phyloP scores from a whole-genome alignment of 2,113 vertebrate genomes.

The Canis aureus region DNA sequence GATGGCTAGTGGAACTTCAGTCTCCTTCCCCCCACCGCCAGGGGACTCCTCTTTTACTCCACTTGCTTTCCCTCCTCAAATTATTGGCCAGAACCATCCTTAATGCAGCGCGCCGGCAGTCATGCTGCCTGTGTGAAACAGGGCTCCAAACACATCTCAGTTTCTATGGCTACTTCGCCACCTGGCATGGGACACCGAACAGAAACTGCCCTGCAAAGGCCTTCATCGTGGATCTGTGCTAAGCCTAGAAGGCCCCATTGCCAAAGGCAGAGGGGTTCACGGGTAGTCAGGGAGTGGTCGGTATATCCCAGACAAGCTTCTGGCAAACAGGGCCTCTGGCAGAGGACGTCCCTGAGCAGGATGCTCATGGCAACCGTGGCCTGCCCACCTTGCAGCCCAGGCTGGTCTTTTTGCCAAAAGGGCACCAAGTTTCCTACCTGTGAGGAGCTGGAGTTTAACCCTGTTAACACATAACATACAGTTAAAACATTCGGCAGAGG shows the following conservation, averaged over 20 bases:
- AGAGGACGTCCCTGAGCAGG: background rate
- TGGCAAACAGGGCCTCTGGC: background rate
- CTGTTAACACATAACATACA: background rate
- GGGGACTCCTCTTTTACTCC: background rate
- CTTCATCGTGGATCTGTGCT: background rate
- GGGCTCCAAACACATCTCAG: background rate
- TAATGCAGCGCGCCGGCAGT: rapidly evolving
- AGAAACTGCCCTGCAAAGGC: background rate
- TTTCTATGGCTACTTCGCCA: constrained; percentile 4
- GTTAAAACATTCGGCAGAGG: too few relatives aligned
- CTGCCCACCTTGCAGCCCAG: background rate
- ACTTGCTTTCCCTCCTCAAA: background rate
- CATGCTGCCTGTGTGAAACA: background rate
- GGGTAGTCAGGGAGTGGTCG: background rate
- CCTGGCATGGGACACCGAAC: background rate
- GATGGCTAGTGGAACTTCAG: background rate
- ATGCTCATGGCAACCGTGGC: background rate
- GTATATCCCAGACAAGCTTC: background rate
- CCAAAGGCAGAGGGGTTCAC: background rate
- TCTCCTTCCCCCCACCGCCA: background rate
- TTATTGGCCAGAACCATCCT: background rate
- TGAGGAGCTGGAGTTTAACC: background rate
- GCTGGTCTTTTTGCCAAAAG: background rate
- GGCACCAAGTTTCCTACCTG: background rate
- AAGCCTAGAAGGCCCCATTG: background rate